Percentiles rank a stretch among this genome's conserved stretches.
These are phyloP conservation scores for Momotus momota DNA, from an alignment of 2,797 vertebrate species.

Conservation along the genomic window DNA sequence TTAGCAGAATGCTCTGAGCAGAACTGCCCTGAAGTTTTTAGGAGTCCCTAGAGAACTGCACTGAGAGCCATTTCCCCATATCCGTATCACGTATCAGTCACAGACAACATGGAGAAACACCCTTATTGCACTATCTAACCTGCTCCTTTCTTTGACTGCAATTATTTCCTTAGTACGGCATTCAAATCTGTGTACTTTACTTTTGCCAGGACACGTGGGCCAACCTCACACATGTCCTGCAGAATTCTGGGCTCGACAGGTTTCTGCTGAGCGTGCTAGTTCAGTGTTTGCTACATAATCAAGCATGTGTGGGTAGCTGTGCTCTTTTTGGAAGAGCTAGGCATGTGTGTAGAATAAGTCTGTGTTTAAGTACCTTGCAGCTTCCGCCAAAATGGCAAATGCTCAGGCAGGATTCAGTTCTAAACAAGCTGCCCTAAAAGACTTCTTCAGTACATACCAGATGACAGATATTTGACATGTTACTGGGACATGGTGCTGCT, in stretches of 20 bases:
- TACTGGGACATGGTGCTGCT: neutral
- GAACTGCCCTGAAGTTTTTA: constrained; percentile 39
- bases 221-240: neutral
- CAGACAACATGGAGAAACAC: neutral
- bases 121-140: neutral
- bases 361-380: neutral
- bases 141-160: neutral
- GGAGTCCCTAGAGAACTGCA: constrained; percentile 20
- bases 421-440: neutral
- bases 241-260: constrained; percentile 23
- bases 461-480: neutral
- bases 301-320: neutral
- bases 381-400: neutral
- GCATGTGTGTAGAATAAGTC: neutral
- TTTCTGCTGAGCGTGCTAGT: neutral
- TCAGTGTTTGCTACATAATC: neutral
- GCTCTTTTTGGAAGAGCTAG: neutral
- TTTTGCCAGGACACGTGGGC: neutral
- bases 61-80: neutral
- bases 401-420: neutral
- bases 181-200: neutral
- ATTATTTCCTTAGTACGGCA: neutral
- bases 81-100: neutral
- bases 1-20: neutral
- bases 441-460: neutral